Conservation (phyloP, 2,113 vertebrate species). For the Oxyruncus cristatus region DNA sequence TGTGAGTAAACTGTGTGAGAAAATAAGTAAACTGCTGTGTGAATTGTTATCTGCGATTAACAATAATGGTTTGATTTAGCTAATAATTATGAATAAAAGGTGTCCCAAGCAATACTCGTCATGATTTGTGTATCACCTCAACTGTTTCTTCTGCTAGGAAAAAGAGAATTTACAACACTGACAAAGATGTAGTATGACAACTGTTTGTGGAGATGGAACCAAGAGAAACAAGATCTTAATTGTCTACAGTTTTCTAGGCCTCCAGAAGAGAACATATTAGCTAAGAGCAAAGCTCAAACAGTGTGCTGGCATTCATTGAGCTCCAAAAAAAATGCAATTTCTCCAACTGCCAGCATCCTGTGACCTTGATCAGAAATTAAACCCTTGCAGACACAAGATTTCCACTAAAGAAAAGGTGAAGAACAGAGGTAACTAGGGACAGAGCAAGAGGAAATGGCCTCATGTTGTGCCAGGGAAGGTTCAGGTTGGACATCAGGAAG, state of each 20-base stretch:
- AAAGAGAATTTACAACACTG: not conserved
- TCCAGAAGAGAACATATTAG: not conserved
- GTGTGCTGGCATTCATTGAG: not conserved
- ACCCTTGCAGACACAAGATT: not conserved
- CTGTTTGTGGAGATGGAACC: not conserved
- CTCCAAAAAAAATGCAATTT: slow-evolving; percentile 8
- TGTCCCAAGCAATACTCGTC: not conserved
- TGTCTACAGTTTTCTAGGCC: not conserved
- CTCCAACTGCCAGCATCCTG: not conserved
- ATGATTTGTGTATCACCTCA: not conserved
- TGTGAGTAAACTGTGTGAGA: not conserved
- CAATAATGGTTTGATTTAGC: not conserved
- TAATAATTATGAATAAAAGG: not conserved
- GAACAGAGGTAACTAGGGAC: not conserved
- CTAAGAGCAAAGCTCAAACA: not conserved
- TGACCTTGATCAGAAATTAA: slow-evolving; percentile 4
- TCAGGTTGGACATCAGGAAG: not conserved
- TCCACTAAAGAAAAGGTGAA: not conserved
- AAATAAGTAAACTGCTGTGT: not conserved
- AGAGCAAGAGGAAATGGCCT: not conserved
- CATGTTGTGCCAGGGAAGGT: not conserved
- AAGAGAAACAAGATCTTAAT: not conserved
- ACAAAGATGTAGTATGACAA: not conserved
- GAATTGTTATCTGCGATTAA: not conserved
- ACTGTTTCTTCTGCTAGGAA: not conserved